These are phyloP conservation scores for Seriola dumerili DNA, from an alignment of 2,113 vertebrate genomes.

Conservation along the genomic window DNA sequence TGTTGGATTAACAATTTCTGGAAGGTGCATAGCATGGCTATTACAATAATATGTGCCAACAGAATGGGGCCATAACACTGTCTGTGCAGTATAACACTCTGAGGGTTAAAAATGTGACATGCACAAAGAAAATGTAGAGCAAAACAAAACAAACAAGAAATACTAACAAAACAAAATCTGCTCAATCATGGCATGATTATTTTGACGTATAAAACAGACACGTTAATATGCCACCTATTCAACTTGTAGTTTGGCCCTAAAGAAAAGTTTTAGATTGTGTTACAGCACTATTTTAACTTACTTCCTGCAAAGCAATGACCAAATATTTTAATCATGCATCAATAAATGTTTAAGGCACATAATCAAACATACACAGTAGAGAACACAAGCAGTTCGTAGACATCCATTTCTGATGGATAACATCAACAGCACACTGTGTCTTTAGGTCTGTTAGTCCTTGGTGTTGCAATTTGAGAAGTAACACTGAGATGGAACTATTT, in stretches of 20 bases:
- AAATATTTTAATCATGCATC: background rate
- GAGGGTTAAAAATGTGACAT: background rate
- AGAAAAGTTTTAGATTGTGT: constrained; percentile 14
- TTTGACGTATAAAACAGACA: background rate
- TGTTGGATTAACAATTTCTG: background rate
- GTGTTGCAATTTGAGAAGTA: background rate
- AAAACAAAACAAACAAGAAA: constrained; percentile 1
- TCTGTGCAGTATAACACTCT: background rate
- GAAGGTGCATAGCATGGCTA: constrained; percentile 19
- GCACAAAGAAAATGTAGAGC: background rate
- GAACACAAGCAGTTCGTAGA: background rate
- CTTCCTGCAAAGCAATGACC: constrained; percentile 3
- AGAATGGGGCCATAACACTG: background rate
- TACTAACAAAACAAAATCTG: background rate
- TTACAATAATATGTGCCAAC: background rate
- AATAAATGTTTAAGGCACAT: constrained; percentile 27
- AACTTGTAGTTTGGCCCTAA: constrained; percentile 1
- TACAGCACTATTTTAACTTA: background rate
- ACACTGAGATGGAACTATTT: background rate
- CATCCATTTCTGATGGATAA: background rate
- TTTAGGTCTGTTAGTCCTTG: background rate
- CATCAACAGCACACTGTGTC: background rate
- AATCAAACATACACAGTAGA: background rate
- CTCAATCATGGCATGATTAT: background rate
- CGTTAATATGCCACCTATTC: background rate